Base-by-base conservation (phyloP, 2,888 invertebrate species). In the Miltochrista miniata region DNA sequence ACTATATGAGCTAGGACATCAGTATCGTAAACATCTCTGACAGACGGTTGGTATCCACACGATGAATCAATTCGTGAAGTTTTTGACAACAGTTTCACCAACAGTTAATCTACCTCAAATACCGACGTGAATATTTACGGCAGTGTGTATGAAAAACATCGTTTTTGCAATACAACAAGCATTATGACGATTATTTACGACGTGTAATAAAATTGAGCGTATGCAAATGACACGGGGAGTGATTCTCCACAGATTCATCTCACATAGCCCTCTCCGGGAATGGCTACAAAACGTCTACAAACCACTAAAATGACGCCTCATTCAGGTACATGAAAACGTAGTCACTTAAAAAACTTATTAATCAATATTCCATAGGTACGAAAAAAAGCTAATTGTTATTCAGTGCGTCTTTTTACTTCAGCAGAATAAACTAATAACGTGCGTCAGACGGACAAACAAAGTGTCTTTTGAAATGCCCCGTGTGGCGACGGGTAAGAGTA, bases 161-260 rank as follows among this genome's bases (percentile, higher is more conserved):
- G 52, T 67, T 64, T 66, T 66, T 54, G 61, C 61, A 55, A 63
- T 56, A 64, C 68, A 56, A 63, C 66, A 54, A 58, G 59, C 58
- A 63, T 70, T 75, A 70, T 60, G 55, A 57, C 59, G 59, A 70
- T 70, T 75, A 68, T 78, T 74, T 76, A 76, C 70, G 70, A 72
- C 52, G 45, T 61, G 76, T 64, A 74, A 73, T 81, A 80, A 81
- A 79, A 73, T 67, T 69, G 61, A 68, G 70, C 70, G 71, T 73
- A 85, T 85, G 83, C 76, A 81, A 85, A 85, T 82, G 77, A 79
- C 70, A 76, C 70, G 70, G 66, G 64, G 74, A 68, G 68, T 68
- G 68, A 78, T 78, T 81, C 74, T 78, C 69, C 61, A 72, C 66
- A 75, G 77, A 79, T 76, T 76, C 79, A 78, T 79, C 77, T 77